Conservation (phyloP, 1,140 invertebrate species). For the Apis mellifera region DNA sequence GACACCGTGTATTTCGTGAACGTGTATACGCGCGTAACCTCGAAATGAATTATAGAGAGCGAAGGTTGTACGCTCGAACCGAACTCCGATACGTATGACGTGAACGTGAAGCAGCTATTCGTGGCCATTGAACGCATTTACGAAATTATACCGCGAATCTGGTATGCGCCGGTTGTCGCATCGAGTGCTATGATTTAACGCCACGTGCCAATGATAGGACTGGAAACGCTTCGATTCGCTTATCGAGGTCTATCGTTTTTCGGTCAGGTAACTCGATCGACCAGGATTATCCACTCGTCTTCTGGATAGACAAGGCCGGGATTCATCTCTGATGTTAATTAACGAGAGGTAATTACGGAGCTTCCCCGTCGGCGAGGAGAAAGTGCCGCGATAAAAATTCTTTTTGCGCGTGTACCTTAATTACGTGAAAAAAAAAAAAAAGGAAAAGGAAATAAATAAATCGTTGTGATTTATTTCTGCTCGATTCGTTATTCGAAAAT, state of each 20-base stretch:
- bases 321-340: slow-evolving; percentile 42
- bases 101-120: slow-evolving; percentile 32
- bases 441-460: slow-evolving; percentile 1
- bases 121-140: slow-evolving; percentile 67
- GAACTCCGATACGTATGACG: slow-evolving; percentile 35
- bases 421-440: slow-evolving; percentile 25
- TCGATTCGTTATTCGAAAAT: slow-evolving; percentile 22
- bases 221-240: slow-evolving; percentile 69
- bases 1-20: slow-evolving; percentile 34
- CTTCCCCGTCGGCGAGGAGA: neutral
- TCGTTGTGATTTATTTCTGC: slow-evolving; percentile 32
- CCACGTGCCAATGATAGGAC: slow-evolving; percentile 36
- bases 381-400: slow-evolving; percentile 28
- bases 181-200: neutral
- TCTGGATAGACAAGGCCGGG: too few relatives aligned
- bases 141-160: slow-evolving; percentile 69
- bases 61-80: slow-evolving; percentile 49
- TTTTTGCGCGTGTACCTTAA: slow-evolving; percentile 14
- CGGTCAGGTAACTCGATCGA: neutral
- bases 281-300: neutral
- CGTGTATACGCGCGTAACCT: neutral
- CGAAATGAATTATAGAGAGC: slow-evolving; percentile 63
- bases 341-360: slow-evolving; percentile 50
- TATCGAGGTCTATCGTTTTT: slow-evolving; percentile 31
- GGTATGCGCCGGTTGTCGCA: slow-evolving; percentile 24